A percentile compares a stretch with the other conserved stretches of the same genome.
phyloP scores from a whole-genome alignment of 1,140 invertebrate species.

The Octopus sinensis region DNA sequence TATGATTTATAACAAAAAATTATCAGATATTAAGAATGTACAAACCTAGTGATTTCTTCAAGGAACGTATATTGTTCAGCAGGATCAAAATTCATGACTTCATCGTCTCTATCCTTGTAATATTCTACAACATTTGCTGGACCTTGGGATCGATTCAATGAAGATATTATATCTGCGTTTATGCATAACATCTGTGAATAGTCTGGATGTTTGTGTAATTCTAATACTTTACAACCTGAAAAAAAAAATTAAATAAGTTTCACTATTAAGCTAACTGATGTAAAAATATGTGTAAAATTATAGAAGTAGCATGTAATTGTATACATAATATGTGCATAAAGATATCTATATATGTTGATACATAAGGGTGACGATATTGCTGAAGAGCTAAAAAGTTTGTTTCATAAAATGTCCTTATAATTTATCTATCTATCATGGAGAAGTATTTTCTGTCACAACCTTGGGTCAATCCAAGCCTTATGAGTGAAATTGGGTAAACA shows the following conservation, averaged over 20 bases:
- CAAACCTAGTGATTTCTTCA: slow-evolving; percentile 19
- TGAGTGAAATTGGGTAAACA: too few species aligned
- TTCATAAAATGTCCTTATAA: too few species aligned
- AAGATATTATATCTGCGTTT: slow-evolving; percentile 5
- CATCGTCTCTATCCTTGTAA: neutral
- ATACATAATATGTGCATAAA: too few species aligned
- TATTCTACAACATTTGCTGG: slow-evolving; percentile 7
- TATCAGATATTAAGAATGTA: slow-evolving; percentile 8
- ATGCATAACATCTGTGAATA: neutral
- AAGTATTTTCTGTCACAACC: too few species aligned
- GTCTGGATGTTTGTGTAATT: neutral
- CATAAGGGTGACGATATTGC: too few species aligned
- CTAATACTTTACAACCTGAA: neutral
- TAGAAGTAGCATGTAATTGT: too few species aligned
- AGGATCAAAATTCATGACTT: slow-evolving; percentile 13
- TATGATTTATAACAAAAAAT: too few species aligned
- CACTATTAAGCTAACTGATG: neutral
- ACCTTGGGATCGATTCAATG: neutral
- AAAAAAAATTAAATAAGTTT: neutral
- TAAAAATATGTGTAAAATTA: too few species aligned
- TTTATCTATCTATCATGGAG: too few species aligned
- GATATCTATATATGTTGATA: too few species aligned
- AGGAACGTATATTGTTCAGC: slow-evolving; percentile 20
- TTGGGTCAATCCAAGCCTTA: too few species aligned
- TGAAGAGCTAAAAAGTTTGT: too few species aligned